Conservation (phyloP, 2,797 vertebrate genomes). For the Epinephelus awoara region DNA sequence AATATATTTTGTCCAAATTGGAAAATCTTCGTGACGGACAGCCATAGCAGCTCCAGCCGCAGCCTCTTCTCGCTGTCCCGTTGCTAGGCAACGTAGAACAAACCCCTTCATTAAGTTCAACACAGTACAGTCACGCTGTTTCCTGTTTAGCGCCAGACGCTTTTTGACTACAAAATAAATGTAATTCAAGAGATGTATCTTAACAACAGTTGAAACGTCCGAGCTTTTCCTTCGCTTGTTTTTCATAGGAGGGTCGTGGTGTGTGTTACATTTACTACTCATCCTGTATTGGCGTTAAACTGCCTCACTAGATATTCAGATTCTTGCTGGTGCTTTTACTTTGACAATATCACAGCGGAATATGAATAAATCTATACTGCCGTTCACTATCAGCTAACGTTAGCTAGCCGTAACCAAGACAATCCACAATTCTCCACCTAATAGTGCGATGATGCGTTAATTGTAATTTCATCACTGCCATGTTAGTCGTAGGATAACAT, state of each 20-base stretch:
- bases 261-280: neutral
- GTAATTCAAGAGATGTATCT: rapidly evolving
- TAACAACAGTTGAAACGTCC: rapidly evolving
- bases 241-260: neutral
- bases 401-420: neutral
- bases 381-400: neutral
- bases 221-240: neutral
- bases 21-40: rapidly evolving
- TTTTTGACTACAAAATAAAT: constrained; percentile 46
- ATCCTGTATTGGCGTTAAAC: neutral
- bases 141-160: neutral
- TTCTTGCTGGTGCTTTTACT: neutral
- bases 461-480: neutral
- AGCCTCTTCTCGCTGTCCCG: neutral
- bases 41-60: too few species aligned
- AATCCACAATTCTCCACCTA: rapidly evolving
- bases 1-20: neutral
- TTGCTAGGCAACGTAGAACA: constrained; percentile 69
- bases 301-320: rapidly evolving
- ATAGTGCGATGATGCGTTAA: neutral
- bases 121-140: neutral
- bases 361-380: neutral
- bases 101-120: neutral
- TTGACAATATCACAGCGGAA: constrained; percentile 58
- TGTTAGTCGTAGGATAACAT: neutral